A percentile compares a stretch with the other conserved stretches of the same genome.
These are phyloP conservation scores for Ciconia maguari DNA, from an alignment of 2,113 vertebrate genomes.

Conservation along the genomic window DNA sequence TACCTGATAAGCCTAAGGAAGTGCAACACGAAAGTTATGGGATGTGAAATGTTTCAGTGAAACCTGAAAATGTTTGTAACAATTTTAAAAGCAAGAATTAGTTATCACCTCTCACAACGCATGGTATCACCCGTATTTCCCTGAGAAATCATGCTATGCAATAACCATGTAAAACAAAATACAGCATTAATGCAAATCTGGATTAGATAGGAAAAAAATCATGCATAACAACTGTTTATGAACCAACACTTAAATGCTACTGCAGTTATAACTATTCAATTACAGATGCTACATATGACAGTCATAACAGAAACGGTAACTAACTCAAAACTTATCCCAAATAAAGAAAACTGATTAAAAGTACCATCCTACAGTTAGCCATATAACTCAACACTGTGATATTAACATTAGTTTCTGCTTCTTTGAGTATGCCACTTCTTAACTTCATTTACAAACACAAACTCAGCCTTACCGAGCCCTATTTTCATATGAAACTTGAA, in stretches of 20 bases:
- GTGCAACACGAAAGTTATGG: not conserved
- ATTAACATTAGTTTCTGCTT: not conserved
- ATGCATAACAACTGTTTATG: not conserved
- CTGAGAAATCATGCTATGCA: conserved; percentile 55
- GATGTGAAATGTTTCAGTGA: not conserved
- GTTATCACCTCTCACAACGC: not conserved
- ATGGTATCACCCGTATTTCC: conserved; percentile 26
- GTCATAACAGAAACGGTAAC: not conserved
- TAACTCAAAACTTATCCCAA: not conserved
- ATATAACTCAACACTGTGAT: not conserved
- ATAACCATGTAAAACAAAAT: not conserved
- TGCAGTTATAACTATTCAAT: not conserved
- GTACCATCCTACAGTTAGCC: not conserved
- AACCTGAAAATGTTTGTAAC: not conserved
- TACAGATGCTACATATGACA: not conserved
- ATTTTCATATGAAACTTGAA: not conserved
- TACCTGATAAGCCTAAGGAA: not conserved
- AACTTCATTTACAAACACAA: not conserved
- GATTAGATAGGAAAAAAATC: not conserved
- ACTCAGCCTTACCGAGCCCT: not conserved
- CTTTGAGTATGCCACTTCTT: not conserved
- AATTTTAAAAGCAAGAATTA: conserved; percentile 4
- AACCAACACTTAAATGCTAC: not conserved
- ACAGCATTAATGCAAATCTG: not conserved
- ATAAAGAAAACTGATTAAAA: not conserved